phyloP scores from a whole-genome alignment of 1,140 invertebrate species.

The Bathynomus jamesi region DNA sequence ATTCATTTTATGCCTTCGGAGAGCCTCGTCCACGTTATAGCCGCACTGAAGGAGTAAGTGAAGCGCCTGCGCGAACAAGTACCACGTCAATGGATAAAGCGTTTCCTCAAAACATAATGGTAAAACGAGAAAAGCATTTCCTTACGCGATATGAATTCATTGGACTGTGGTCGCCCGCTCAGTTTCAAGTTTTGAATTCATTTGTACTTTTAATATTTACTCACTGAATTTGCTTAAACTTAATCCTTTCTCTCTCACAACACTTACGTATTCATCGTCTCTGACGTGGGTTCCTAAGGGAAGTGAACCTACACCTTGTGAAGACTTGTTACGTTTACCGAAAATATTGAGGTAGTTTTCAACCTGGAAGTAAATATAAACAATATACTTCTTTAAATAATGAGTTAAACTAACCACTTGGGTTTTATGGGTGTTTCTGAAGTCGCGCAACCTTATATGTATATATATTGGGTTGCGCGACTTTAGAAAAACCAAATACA shows the following conservation, averaged over 20 bases:
- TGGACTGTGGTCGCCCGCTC: not conserved
- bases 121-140: no score
- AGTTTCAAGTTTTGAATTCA: not conserved
- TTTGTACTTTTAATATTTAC: not conserved
- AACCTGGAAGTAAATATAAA: constrained; percentile 49
- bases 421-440: no score
- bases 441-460: no score
- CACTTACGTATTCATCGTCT: constrained; percentile 70
- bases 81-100: not conserved
- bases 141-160: not conserved
- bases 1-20: constrained; percentile 67
- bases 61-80: constrained; percentile 57
- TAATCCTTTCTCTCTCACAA: not conserved
- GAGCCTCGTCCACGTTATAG: constrained; percentile 86
- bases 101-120: not conserved
- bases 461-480: no score
- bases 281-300: constrained; percentile 70
- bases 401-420: no score
- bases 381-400: no score
- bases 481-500: no score
- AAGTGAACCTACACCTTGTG: constrained; percentile 53
- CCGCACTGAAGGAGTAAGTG: constrained; percentile 88
- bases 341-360: constrained; percentile 66
- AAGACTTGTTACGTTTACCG: constrained; percentile 32
- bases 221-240: not conserved